phyloP scores from a whole-genome alignment of 2,888 invertebrate genomes.

The Shargacucullia verbasci region DNA sequence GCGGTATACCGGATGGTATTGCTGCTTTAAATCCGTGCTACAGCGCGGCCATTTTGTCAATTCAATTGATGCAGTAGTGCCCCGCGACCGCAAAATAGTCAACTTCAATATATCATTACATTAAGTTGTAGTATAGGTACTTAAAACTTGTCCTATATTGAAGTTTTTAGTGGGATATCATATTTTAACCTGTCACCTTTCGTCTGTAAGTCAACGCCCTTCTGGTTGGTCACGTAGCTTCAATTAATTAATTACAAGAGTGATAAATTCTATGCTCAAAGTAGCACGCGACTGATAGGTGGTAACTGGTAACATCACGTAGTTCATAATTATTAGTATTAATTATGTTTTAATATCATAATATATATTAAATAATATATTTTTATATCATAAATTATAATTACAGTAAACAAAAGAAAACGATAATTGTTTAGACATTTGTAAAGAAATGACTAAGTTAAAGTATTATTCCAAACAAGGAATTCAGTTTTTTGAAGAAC shows the following conservation, averaged over 20 bases:
- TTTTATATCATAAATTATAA: too few species aligned
- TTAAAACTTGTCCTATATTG: too few species aligned
- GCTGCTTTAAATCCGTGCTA: not conserved
- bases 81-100: too few species aligned
- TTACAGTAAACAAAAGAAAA: too few species aligned
- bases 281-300: slow-evolving; percentile 15
- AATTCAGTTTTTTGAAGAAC: too few species aligned
- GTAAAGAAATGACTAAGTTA: too few species aligned
- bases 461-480: too few species aligned
- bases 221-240: slow-evolving; percentile 18
- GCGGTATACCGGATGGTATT: slow-evolving; percentile 2
- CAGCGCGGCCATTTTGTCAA: slow-evolving; percentile 5
- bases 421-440: too few species aligned
- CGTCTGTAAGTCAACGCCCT: slow-evolving; percentile 2
- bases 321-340: slow-evolving; percentile 2
- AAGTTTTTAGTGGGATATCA: too few species aligned
- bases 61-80: not conserved
- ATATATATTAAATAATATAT: too few species aligned
- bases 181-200: not conserved
- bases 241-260: slow-evolving; percentile 25
- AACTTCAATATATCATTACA: too few species aligned
- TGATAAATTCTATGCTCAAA: slow-evolving; percentile 8
- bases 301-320: slow-evolving; percentile 9
- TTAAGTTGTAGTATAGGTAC: too few species aligned
- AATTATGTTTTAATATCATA: not conserved